phyloP scores from a whole-genome alignment of 2,797 vertebrate genomes.

The Huso huso region DNA sequence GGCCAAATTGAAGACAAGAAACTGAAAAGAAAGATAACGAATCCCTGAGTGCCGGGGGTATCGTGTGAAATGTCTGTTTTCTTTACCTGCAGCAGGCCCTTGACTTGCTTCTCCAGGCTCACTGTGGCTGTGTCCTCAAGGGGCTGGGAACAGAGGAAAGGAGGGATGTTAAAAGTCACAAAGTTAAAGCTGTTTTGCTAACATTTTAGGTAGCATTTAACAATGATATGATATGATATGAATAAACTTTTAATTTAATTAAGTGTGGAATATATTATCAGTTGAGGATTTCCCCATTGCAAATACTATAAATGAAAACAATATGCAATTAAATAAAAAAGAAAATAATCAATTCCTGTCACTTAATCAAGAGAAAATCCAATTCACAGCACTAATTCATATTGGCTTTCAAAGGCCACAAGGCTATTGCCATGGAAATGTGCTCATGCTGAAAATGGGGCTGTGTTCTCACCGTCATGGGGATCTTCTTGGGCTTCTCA shows the following conservation, averaged over 20 bases:
- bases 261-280: background rate
- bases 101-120: conserved; percentile 67
- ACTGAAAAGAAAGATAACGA: too few species aligned
- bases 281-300: background rate
- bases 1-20: too few species aligned
- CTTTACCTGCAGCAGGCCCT: conserved; percentile 67
- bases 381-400: too few species aligned
- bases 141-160: conserved; percentile 32
- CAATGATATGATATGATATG: too few species aligned
- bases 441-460: background rate
- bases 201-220: too few species aligned
- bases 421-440: background rate
- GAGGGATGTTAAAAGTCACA: background rate
- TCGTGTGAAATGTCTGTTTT: background rate
- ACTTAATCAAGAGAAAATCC: background rate
- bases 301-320: background rate
- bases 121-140: conserved; percentile 31
- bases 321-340: background rate
- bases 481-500: conserved; percentile 25
- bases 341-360: background rate
- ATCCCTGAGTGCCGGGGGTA: too few species aligned
- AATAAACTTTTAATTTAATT: too few species aligned
- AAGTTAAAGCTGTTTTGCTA: too few species aligned
- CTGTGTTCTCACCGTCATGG: conserved; percentile 34
- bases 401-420: background rate